These are phyloP conservation scores for Drosophila equinoxialis DNA, from an alignment of 1,140 invertebrate species.

Conservation along the genomic window DNA sequence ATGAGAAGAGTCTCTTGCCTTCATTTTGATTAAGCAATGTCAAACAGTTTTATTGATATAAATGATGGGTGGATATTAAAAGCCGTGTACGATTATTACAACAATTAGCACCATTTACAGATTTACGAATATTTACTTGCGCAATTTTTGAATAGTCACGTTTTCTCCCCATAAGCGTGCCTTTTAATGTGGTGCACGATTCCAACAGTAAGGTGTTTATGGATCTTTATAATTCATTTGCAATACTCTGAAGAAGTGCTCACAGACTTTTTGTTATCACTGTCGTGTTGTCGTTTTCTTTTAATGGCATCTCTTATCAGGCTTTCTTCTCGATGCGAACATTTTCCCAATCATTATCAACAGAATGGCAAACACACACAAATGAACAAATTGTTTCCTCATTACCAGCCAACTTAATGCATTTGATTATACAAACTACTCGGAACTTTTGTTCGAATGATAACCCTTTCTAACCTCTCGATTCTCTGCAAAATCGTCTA, in stretches of 20 bases:
- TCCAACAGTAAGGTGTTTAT: constrained; percentile 1
- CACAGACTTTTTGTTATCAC: constrained; percentile 7
- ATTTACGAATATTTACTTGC: constrained; percentile 35
- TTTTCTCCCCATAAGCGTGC: constrained; percentile 70
- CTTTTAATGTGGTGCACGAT: constrained; percentile 39
- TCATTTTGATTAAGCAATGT: constrained; percentile 27
- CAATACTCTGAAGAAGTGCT: neutral
- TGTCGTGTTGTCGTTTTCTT: constrained; percentile 5
- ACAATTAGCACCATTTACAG: constrained; percentile 56
- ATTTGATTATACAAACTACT: neutral
- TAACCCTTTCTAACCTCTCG: neutral
- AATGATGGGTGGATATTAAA: constrained; percentile 7
- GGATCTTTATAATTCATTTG: constrained; percentile 16
- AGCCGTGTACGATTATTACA: constrained; percentile 37
- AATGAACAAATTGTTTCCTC: constrained; percentile 65
- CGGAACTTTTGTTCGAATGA: neutral
- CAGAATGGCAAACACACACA: constrained; percentile 23
- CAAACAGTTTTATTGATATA: constrained; percentile 26
- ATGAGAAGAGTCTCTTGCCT: neutral
- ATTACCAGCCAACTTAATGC: constrained; percentile 38
- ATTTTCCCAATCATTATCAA: constrained; percentile 39
- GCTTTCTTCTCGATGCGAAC: neutral
- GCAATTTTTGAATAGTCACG: constrained; percentile 49
- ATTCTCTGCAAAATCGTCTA: neutral
- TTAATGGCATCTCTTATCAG: constrained; percentile 19